Conservation (phyloP, 2,888 invertebrate species). For the Ectemnius lituratus region DNA sequence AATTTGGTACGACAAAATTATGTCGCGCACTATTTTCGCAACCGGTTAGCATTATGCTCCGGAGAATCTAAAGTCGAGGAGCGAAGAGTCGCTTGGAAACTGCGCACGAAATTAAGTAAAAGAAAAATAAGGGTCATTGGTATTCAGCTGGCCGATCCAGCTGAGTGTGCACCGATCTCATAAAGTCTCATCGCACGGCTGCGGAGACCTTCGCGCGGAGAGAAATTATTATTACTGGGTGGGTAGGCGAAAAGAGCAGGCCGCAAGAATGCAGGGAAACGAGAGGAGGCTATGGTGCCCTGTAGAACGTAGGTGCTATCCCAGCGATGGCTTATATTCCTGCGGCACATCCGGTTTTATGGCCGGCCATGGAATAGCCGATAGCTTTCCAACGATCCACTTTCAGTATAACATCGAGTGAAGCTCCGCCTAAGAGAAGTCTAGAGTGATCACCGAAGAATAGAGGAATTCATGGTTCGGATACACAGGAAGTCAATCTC, state of each 20-base stretch:
- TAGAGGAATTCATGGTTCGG: conserved; percentile 15
- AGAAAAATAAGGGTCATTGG: conserved; percentile 10
- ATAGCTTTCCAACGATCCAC: conserved; percentile 59
- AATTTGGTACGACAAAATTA: no score
- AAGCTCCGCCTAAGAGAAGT: no score
- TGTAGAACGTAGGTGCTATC: conserved; percentile 61
- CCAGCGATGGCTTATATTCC: conserved; percentile 61
- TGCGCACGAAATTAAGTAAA: not conserved
- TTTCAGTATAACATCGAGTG: conserved; percentile 13
- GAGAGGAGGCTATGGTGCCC: conserved; percentile 38
- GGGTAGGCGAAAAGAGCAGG: conserved; percentile 44
- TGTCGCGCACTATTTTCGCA: no score
- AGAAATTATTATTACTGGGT: conserved; percentile 49
- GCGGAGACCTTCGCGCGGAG: conserved; percentile 15
- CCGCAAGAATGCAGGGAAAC: conserved; percentile 39
- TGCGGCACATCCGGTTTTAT: conserved; percentile 63
- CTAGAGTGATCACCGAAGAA: conserved; percentile 16
- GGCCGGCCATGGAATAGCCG: conserved; percentile 50
- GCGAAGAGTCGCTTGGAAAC: not conserved
- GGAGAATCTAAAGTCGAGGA: conserved; percentile 10
- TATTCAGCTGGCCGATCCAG: conserved; percentile 17
- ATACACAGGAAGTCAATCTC: no score
- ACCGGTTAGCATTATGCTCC: no score
- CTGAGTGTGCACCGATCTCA: conserved; percentile 36
- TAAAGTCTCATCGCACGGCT: conserved; percentile 31